These are phyloP conservation scores for Pararge aegeria DNA, from an alignment of 1,140 invertebrate genomes.

Conservation along the genomic window DNA sequence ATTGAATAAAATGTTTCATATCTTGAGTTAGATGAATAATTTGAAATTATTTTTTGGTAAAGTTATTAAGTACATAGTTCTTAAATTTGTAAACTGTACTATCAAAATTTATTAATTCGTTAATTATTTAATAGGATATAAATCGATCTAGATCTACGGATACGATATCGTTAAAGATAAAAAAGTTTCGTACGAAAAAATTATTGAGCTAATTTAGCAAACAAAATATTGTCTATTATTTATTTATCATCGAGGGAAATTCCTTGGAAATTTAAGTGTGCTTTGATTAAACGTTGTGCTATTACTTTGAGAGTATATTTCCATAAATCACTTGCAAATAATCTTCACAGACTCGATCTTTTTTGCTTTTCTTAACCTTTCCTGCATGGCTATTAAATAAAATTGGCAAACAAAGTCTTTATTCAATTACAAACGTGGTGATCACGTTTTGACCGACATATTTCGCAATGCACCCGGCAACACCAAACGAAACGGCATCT, in stretches of 20 bases:
- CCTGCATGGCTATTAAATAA: neutral
- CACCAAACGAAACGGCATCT: conserved; percentile 97
- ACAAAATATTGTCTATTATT: too few species aligned
- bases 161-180: too few species aligned
- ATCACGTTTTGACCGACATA: conserved; percentile 89
- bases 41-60: too few species aligned
- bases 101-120: neutral
- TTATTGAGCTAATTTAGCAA: too few species aligned
- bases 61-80: neutral
- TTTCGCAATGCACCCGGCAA: conserved; percentile 93
- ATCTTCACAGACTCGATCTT: neutral
- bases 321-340: neutral
- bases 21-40: too few species aligned
- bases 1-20: too few species aligned
- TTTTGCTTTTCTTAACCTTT: neutral
- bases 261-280: too few species aligned
- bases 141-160: neutral
- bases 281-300: too few species aligned
- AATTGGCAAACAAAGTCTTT: neutral
- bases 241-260: too few species aligned
- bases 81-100: neutral
- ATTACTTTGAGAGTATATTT: too few species aligned
- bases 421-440: conserved; percentile 91
- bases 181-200: too few species aligned
- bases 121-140: neutral